Conservation (phyloP, 2,888 invertebrate species). For the Artemia sinica region DNA sequence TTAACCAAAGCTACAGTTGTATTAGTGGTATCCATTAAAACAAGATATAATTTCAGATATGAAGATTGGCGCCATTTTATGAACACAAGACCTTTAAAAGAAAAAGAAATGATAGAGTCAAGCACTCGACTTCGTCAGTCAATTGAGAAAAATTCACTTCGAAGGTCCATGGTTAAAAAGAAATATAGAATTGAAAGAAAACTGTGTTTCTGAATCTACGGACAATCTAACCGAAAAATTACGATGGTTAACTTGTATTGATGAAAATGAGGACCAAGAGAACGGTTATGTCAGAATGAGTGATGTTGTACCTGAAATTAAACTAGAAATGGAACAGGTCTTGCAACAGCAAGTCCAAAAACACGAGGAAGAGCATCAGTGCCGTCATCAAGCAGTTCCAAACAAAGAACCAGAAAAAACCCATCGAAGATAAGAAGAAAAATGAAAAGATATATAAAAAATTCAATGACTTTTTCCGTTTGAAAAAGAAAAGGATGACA, state of each 20-base stretch:
- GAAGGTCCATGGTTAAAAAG: conserved; percentile 52
- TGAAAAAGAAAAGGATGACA: conserved; percentile 15
- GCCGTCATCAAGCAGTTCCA: conserved; percentile 21
- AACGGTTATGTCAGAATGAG: conserved; percentile 15
- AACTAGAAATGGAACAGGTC: conserved; percentile 28
- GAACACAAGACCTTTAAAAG: neutral
- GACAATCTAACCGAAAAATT: conserved; percentile 67
- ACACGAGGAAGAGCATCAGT: conserved; percentile 23
- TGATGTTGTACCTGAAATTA: conserved; percentile 16
- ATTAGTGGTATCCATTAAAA: too few species aligned
- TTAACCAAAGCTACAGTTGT: too few species aligned
- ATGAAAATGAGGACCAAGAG: conserved; percentile 34
- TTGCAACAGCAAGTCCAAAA: conserved; percentile 27
- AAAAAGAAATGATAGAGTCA: conserved; percentile 10
- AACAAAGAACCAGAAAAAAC: conserved; percentile 24
- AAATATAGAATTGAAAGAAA: conserved; percentile 38
- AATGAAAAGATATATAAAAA: conserved; percentile 40
- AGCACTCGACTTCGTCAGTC: neutral
- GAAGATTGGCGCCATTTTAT: conserved; percentile 18
- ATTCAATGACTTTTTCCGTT: conserved; percentile 40
- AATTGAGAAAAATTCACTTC: conserved; percentile 40
- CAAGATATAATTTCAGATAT: conserved; percentile 14
- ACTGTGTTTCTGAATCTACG: conserved; percentile 37
- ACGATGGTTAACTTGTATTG: conserved; percentile 62
- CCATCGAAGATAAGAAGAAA: conserved; percentile 23